These are phyloP conservation scores for Drosophila setifemur DNA, from an alignment of 1,140 invertebrate genomes.

Conservation along the genomic window DNA sequence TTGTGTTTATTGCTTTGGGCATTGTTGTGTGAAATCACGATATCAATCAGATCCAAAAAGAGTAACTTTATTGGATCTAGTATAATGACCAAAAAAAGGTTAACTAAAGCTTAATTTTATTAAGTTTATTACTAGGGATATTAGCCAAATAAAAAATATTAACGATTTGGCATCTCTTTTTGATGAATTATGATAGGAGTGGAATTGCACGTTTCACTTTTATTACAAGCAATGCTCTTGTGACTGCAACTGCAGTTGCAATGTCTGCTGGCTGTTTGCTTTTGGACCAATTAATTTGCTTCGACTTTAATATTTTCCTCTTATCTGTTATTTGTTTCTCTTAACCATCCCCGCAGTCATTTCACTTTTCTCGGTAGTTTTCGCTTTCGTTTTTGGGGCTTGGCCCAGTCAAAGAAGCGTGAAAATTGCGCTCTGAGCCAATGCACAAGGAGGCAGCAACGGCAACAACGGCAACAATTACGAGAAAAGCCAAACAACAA, in stretches of 20 bases:
- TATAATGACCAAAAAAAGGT: too few species aligned
- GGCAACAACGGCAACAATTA: conserved; percentile 17
- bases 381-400: conserved; percentile 52
- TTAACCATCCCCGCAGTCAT: conserved; percentile 1
- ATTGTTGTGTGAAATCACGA: too few species aligned
- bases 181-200: background rate
- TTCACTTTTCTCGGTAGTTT: conserved; percentile 52
- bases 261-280: background rate
- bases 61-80: too few species aligned
- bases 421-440: conserved; percentile 59
- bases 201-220: conserved; percentile 23
- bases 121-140: too few species aligned
- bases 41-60: too few species aligned
- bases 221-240: too few species aligned
- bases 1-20: too few species aligned
- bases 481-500: conserved; percentile 9
- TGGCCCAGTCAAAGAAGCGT: conserved; percentile 55
- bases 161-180: too few species aligned
- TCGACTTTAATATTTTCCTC: background rate
- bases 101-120: too few species aligned
- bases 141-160: too few species aligned
- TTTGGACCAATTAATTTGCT: conserved; percentile 40
- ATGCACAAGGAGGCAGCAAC: conserved; percentile 25
- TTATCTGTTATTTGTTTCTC: background rate
- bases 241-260: background rate